phyloP scores from a whole-genome alignment of 2,797 vertebrate genomes.

The Acanthiza pusilla region DNA sequence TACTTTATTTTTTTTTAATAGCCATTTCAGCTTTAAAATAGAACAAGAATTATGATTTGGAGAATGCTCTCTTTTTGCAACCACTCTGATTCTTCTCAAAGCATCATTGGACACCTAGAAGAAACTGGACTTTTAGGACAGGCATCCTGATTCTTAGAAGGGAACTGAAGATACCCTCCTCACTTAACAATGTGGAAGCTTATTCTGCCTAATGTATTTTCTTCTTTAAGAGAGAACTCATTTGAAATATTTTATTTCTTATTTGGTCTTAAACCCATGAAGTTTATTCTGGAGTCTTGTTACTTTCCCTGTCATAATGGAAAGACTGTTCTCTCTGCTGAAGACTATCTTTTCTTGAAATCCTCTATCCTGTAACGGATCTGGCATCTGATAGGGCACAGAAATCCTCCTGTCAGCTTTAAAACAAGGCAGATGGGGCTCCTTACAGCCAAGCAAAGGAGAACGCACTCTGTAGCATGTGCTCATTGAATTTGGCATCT shows the following conservation, averaged over 20 bases:
- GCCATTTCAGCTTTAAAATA: background rate
- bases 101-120: background rate
- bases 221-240: background rate
- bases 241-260: background rate
- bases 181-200: background rate
- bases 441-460: background rate
- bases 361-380: background rate
- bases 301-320: background rate
- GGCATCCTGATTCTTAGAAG: background rate
- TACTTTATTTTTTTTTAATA: background rate
- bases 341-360: background rate
- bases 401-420: background rate
- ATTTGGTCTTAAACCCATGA: background rate
- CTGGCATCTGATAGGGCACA: background rate
- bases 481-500: background rate
- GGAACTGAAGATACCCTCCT: background rate
- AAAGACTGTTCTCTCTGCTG: background rate
- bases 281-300: background rate
- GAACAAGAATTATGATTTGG: background rate
- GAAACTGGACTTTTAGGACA: background rate
- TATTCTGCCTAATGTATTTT: background rate
- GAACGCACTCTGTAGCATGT: background rate
- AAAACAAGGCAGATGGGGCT: background rate
- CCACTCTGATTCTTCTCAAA: background rate
- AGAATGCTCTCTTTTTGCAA: background rate